Base-by-base conservation (phyloP, 2,888 invertebrate species). In the Parochlus steinenii region DNA sequence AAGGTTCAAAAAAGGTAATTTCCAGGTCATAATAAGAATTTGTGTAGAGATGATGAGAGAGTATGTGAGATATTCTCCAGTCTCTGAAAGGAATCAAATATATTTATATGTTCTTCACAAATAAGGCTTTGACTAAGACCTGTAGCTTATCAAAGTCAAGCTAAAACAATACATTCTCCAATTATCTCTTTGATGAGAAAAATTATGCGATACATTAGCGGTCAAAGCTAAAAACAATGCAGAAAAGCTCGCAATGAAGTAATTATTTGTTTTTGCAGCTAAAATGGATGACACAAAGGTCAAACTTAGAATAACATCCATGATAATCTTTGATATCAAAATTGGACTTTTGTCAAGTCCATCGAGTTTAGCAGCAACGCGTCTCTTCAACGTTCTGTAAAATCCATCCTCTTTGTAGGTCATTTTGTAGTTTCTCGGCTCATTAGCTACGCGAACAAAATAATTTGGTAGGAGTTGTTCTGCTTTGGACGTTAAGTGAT, bases 21-120 rank as follows among this genome's bases (percentile, higher is more conserved):
- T 85, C 80, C 40, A 73, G 58, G 54, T 85, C 85, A 54, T 72
- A 65, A 4, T 74, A 55, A 0, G 82, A 78, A 49, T 86, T 85
- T 1, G 83, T 69, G 48, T 71, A 81, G 8, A 76, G 58, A 48
- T 86, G 85, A 52, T 85, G 85, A 20, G 81, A 81, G 26, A 85
- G 51, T 0, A 63, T 73, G 47, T 85, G 85, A 0, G 73, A 72
- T 24, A 83, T 67, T 40, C 82, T 64, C 69, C 79, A 83, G 41
- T 78, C 71, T 45, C 70, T 67, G 50, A 37, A 62, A 61, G 20
- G n/a, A 2, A 20, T 26, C 18, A 31, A 20, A 10, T 19, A 6
- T n/a, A 15, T 11, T n/a, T n/a, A n/a, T n/a, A n/a, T n/a, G n/a
- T n/a, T n/a, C n/a, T n/a, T n/a, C n/a, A n/a, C n/a, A n/a, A n/a